Conservation (phyloP, 2,113 vertebrate species). For the Toxotes jaculatrix region DNA sequence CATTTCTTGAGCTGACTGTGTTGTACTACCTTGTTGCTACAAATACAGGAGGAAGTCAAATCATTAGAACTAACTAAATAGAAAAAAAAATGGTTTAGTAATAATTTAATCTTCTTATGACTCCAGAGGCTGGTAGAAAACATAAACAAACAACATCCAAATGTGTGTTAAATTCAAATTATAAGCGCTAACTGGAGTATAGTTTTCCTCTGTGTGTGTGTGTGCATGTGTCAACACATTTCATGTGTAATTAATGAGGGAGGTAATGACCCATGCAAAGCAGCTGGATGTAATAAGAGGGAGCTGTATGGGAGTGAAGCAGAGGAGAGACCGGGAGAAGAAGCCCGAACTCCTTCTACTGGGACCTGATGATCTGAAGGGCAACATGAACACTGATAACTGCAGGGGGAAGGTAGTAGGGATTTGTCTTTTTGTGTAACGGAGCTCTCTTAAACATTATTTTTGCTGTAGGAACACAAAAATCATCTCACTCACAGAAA, state of each 20-base stretch:
- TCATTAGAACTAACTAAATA: neutral
- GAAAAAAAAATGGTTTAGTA: neutral
- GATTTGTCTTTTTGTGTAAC: conserved; percentile 3
- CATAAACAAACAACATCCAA: conserved; percentile 2
- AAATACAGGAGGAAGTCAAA: neutral
- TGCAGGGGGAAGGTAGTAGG: neutral
- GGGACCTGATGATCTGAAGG: conserved; percentile 2
- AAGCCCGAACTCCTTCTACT: neutral
- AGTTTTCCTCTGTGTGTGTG: neutral
- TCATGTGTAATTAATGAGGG: conserved; percentile 51
- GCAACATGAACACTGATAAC: neutral
- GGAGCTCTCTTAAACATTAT: neutral
- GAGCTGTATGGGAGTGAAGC: conserved; percentile 1
- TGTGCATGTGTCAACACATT: neutral
- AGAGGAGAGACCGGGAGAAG: neutral
- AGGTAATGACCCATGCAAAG: conserved; percentile 48
- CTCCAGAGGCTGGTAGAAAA: conserved; percentile 6
- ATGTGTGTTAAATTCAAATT: neutral
- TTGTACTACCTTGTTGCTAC: neutral
- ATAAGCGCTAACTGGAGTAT: neutral
- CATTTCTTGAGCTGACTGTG: neutral
- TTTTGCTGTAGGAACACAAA: neutral
- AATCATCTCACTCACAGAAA: neutral
- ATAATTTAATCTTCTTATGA: neutral
- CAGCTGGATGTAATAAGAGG: conserved; percentile 44